Evolutionary conservation across 2,113 vertebrate genomes (phyloP), one percentile per base, ranked within the genome.

Genomic region (Nibea coibor): DNA sequence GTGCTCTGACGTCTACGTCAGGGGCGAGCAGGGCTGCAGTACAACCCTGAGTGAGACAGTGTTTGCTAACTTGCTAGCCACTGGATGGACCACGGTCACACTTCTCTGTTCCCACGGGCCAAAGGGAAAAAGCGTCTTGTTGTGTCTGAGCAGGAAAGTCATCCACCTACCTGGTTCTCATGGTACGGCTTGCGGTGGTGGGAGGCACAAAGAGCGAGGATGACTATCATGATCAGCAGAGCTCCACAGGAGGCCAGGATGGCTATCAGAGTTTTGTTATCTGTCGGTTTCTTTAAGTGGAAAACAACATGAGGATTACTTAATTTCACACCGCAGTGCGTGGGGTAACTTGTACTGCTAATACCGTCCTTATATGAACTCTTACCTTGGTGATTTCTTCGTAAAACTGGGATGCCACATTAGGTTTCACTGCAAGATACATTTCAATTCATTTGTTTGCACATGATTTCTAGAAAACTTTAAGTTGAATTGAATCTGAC

Each of bases 161-260:
- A 39, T 31, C 39, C 22, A 19, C 65, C 10, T 80, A 95, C 95
- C 94, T 95, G 94, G 80, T 93, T 95, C 78, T 94, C 94, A 12
- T 81, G 80, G 87, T 93, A 95, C 0, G 93, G 92, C 45, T 82
- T 94, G 35, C 91, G 91, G 68, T 92, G 93, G 74, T 93, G 94
- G 2, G 92, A 92, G 1, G 86, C 85, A 3, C 93, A 94, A 5
- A 94, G 83, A 1, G 76, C 84, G 0, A 92, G 83, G 76, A 90
- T 86, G 68, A 93, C 39, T 48, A 96, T 93, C 89, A 95, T 93
- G 78, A 91, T 80, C 0, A 94, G 89, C 79, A 96, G 83, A 8
- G 90, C 91, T 1, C 93, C 92, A 6, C 92, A 90, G 0, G 94
- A 95, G 3, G 92, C 92, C 92, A 95, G 69, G 72, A 95, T 93